A percentile compares a stretch with the other conserved stretches of the same genome.
Conservation (phyloP, 2,113 vertebrate genomes). For the Colistium nudipinnis region DNA sequence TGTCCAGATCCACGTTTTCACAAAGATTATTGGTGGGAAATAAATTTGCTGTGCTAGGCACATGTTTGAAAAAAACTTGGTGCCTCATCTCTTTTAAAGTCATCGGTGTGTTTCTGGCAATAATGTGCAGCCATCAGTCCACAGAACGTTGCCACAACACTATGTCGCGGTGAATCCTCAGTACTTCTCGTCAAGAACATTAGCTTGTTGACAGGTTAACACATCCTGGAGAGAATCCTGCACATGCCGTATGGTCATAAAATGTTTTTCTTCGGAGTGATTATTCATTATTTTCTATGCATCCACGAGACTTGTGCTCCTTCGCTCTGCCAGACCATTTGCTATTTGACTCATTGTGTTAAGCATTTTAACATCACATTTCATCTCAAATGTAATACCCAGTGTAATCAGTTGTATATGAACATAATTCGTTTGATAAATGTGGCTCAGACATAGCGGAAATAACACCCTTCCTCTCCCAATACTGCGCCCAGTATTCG, state of each 20-base stretch:
- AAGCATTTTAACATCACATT: neutral
- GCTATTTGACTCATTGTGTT: too few species aligned
- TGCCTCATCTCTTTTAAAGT: neutral
- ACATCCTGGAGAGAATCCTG: too few species aligned
- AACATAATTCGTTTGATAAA: neutral
- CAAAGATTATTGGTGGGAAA: too few species aligned
- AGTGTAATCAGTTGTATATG: neutral
- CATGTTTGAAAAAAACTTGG: neutral
- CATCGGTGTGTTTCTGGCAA: neutral
- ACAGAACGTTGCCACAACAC: too few species aligned
- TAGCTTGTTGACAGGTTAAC: too few species aligned
- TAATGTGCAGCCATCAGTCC: too few species aligned
- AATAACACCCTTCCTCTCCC: neutral
- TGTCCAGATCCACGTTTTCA: neutral
- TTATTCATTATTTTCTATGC: too few species aligned
- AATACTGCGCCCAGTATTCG: neutral
- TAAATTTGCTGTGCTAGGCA: neutral
- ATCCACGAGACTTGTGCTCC: too few species aligned
- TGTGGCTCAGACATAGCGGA: neutral
- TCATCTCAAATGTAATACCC: neutral
- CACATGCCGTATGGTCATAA: too few species aligned
- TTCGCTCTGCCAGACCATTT: too few species aligned
- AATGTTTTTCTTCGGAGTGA: too few species aligned
- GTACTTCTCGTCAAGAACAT: neutral
- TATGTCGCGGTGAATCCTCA: neutral